Conservation (phyloP, 2,113 vertebrate genomes). For the Heterocephalus glaber region DNA sequence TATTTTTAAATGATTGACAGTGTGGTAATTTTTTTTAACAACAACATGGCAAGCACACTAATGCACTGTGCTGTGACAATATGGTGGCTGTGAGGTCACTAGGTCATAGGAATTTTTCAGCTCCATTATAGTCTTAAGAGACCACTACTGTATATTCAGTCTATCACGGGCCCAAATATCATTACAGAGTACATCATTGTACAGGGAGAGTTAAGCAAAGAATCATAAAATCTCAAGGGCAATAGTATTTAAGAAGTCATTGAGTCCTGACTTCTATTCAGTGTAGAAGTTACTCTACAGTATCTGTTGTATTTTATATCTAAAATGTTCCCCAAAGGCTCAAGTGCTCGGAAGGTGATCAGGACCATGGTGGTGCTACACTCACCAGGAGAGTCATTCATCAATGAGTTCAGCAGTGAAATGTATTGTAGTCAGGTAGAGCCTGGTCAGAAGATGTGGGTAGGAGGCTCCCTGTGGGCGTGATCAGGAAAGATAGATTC, state of each 20-base stretch:
- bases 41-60: not conserved
- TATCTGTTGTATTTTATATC: not conserved
- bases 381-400: not conserved
- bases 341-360: not conserved
- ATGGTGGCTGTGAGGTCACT: too few relatives aligned
- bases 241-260: not conserved
- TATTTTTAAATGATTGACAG: not conserved
- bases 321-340: not conserved
- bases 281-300: not conserved
- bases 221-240: not conserved
- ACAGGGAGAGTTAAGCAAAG: not conserved
- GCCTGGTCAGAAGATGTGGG: not conserved
- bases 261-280: not conserved
- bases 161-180: not conserved
- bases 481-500: not conserved
- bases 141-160: not conserved
- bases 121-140: not conserved
- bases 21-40: not conserved
- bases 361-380: not conserved
- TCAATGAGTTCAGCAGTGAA: not conserved
- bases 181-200: not conserved
- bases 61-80: not conserved
- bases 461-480: not conserved
- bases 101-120: not conserved
- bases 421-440: not conserved